Conservation (phyloP, 53 echinoderm and acorn worm species). For the Mesocentrotus franciscanus region DNA sequence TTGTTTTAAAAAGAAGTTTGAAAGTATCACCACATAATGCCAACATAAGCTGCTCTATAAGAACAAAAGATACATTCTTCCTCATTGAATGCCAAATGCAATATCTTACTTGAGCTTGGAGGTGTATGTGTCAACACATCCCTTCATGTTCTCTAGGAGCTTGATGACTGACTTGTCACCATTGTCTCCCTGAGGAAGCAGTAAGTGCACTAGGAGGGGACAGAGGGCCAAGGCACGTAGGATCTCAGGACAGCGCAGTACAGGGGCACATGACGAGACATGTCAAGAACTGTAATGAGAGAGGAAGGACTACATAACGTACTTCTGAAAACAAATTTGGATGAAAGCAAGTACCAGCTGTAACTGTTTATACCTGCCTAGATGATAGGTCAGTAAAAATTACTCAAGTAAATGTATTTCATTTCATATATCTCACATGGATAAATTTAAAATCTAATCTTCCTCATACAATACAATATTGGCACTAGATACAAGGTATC, state of each 20-base stretch:
- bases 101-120: slow-evolving; percentile 91
- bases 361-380: background rate
- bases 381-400: background rate
- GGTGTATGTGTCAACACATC: slow-evolving; percentile 98
- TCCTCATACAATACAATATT: background rate
- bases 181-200: slow-evolving; percentile 85
- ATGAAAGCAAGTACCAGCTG: background rate
- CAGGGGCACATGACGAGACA: slow-evolving; percentile 96
- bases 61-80: too few species aligned
- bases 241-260: slow-evolving; percentile 91
- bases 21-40: too few species aligned
- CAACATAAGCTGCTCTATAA: too few species aligned
- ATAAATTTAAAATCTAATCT: background rate
- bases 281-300: slow-evolving; percentile 84
- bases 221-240: slow-evolving; percentile 83
- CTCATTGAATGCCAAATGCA: too few species aligned
- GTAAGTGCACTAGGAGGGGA: slow-evolving; percentile 80
- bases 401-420: background rate
- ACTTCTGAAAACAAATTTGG: background rate
- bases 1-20: too few species aligned
- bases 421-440: background rate
- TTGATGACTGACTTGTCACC: slow-evolving; percentile 81
- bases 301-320: background rate
- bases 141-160: slow-evolving; percentile 96
- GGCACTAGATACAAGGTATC: too few species aligned